phyloP scores from a whole-genome alignment of 1,140 invertebrate species.

The Ctenoplectra terminalis region DNA sequence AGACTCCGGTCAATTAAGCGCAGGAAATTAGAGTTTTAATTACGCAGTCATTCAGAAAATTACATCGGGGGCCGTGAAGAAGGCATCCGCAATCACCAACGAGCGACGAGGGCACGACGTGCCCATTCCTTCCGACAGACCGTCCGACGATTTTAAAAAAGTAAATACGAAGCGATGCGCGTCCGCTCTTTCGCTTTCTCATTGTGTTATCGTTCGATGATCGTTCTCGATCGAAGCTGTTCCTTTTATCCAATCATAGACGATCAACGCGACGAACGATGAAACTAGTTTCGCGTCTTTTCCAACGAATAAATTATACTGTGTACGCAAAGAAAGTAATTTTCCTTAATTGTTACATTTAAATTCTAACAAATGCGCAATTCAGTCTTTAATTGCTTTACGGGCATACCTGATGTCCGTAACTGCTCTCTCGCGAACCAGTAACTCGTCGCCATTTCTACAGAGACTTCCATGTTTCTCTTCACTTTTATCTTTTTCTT shows the following conservation, averaged over 20 bases:
- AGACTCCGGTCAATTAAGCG: constrained; percentile 84
- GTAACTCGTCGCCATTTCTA: neutral
- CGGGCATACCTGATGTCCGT: constrained; percentile 15
- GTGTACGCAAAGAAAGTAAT: constrained; percentile 9
- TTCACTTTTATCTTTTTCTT: neutral
- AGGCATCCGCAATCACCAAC: constrained; percentile 69
- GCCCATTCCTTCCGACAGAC: constrained; percentile 50
- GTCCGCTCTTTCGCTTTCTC: neutral
- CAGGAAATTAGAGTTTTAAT: constrained; percentile 85
- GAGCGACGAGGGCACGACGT: constrained; percentile 48
- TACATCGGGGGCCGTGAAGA: constrained; percentile 80
- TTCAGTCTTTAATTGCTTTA: constrained; percentile 41
- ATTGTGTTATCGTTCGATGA: neutral
- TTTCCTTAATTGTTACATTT: constrained; percentile 42
- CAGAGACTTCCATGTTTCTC: neutral
- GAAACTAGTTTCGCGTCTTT: neutral
- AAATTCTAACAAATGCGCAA: constrained; percentile 48
- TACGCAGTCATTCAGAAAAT: constrained; percentile 84
- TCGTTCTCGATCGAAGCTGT: neutral
- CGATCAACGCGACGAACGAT: neutral
- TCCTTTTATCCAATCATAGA: neutral
- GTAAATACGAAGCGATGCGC: constrained; percentile 49
- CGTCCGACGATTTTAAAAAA: constrained; percentile 54
- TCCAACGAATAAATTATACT: constrained; percentile 29
- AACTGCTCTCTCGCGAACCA: constrained; percentile 15